These are phyloP conservation scores for Nymphalis polychloros DNA, from an alignment of 2,888 invertebrate genomes.

Conservation along the genomic window DNA sequence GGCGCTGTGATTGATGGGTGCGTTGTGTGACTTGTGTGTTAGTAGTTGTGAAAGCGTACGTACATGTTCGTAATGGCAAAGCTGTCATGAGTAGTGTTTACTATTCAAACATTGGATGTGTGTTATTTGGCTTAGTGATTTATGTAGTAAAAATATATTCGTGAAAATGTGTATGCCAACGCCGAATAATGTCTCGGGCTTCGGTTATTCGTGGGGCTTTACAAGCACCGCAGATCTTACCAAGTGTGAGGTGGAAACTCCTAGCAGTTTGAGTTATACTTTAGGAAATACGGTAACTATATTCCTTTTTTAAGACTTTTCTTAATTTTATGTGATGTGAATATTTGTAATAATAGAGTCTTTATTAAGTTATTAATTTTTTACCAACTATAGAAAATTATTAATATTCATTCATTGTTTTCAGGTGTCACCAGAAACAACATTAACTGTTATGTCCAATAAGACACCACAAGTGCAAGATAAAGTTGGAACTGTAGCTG, in stretches of 20 bases:
- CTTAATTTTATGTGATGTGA: neutral
- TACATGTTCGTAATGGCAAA: constrained; percentile 76
- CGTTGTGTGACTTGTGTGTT: constrained; percentile 72
- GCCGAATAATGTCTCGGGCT: constrained; percentile 78
- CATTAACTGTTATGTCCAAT: constrained; percentile 77
- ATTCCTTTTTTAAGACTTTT: neutral
- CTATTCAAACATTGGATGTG: constrained; percentile 72
- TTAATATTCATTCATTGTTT: constrained; percentile 30
- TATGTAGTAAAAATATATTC: constrained; percentile 56
- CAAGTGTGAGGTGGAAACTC: constrained; percentile 77
- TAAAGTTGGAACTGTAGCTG: constrained; percentile 71
- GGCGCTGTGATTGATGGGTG: constrained; percentile 71
- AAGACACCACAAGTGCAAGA: constrained; percentile 78
- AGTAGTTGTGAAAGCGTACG: constrained; percentile 79
- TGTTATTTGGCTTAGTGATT: constrained; percentile 69
- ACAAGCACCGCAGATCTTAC: constrained; percentile 76
- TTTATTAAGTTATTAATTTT: too few relatives aligned
- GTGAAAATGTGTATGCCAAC: constrained; percentile 81
- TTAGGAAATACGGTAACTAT: constrained; percentile 74
- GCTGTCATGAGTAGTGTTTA: constrained; percentile 80
- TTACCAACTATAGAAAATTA: neutral
- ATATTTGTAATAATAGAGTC: neutral
- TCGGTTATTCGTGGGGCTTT: constrained; percentile 80
- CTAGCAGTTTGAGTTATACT: constrained; percentile 77
- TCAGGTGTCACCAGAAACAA: constrained; percentile 78